phyloP scores from a whole-genome alignment of 2,113 vertebrate genomes.

The Cacatua alba region DNA sequence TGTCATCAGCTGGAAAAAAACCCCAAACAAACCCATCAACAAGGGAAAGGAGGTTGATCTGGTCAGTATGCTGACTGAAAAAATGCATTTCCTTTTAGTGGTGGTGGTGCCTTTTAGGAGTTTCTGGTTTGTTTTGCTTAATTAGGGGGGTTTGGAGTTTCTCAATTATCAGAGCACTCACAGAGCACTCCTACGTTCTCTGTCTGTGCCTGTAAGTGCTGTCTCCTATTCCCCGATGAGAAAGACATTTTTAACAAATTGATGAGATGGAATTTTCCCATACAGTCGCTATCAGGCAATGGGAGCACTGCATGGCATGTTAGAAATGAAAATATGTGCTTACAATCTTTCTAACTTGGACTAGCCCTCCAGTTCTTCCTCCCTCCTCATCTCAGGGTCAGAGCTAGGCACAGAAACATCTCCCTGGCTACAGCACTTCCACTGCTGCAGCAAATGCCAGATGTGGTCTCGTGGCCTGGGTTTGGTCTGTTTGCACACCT shows the following conservation, averaged over 20 bases:
- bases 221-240: neutral
- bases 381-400: neutral
- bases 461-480: neutral
- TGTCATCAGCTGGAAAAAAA: constrained; percentile 24
- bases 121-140: constrained; percentile 25
- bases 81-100: neutral
- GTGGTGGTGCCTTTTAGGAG: neutral
- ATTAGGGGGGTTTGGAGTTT: neutral
- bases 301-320: neutral
- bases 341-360: neutral
- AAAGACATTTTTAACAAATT: neutral
- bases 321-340: constrained; percentile 2
- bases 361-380: neutral
- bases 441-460: neutral
- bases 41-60: neutral
- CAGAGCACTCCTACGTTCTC: neutral
- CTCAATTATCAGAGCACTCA: neutral
- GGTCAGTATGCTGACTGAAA: constrained; percentile 7
- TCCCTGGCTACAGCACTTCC: neutral
- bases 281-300: neutral
- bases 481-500: neutral
- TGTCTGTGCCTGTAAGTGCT: neutral
- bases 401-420: neutral
- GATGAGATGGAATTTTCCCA: constrained; percentile 42
- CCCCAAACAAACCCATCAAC: rapidly evolving